Percentiles rank a stretch among this genome's conserved stretches.
phyloP scores from a whole-genome alignment of 1,140 invertebrate genomes.

The Aporrectodea caliginosa region DNA sequence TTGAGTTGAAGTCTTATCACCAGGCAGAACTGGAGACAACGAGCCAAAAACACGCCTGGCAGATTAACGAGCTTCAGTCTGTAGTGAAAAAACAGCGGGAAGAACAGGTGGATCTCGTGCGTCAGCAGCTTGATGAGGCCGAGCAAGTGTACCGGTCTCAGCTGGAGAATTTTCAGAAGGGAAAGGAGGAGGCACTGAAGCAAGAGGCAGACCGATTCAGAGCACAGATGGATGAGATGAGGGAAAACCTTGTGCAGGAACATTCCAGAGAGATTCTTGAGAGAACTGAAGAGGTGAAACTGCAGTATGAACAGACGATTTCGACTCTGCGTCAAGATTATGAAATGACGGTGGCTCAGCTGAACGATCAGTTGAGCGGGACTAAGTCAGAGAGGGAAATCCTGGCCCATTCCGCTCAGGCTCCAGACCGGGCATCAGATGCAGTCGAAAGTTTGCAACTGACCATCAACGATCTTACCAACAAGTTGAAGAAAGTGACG shows the following conservation, averaged over 20 bases:
- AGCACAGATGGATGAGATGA: not conserved
- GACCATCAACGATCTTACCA: constrained; percentile 1
- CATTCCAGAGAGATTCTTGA: not conserved
- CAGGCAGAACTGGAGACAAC: not conserved
- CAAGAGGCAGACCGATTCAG: not conserved
- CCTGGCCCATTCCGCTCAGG: not conserved
- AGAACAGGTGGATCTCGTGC: not conserved
- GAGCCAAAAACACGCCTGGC: not conserved
- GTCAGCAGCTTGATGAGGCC: not conserved
- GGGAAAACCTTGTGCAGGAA: not conserved
- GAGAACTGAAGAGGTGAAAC: not conserved
- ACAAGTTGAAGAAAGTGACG: constrained; percentile 9
- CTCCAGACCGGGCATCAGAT: not conserved
- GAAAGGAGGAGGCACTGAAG: not conserved
- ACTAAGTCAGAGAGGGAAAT: not conserved
- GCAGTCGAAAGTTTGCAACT: not conserved
- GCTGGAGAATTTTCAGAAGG: not conserved
- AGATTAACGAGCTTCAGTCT: not conserved
- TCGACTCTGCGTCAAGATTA: not conserved
- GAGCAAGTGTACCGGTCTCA: not conserved
- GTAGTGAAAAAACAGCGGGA: not conserved
- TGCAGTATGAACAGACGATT: not conserved
- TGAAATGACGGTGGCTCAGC: not conserved
- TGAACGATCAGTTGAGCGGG: not conserved
- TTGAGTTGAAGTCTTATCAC: not conserved